Percentiles rank a stretch among this genome's conserved stretches.
These are phyloP conservation scores for Chroicocephalus ridibundus DNA, from an alignment of 2,113 vertebrate genomes.

Conservation along the genomic window DNA sequence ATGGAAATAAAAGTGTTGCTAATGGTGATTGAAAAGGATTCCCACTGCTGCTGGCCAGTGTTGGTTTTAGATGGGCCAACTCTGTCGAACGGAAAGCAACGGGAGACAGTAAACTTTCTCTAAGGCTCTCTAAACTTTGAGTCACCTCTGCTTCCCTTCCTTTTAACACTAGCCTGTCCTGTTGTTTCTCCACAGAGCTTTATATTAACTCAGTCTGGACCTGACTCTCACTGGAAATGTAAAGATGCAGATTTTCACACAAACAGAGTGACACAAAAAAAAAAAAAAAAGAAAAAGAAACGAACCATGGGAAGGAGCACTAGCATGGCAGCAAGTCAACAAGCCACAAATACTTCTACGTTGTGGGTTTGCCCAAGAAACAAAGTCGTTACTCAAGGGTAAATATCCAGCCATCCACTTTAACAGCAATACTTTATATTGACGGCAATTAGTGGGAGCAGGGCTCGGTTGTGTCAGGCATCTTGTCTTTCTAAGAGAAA, in stretches of 20 bases:
- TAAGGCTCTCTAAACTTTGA: conserved; percentile 64
- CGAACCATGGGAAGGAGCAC: neutral
- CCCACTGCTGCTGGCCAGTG: conserved; percentile 72
- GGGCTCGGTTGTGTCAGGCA: neutral
- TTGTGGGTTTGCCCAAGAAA: neutral
- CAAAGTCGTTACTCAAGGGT: neutral
- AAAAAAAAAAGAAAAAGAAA: neutral
- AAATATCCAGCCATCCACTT: neutral
- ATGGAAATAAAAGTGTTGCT: conserved; percentile 76
- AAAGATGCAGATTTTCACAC: neutral
- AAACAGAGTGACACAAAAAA: neutral
- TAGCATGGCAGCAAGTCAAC: neutral
- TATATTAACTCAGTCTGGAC: conserved; percentile 18
- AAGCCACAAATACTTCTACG: neutral
- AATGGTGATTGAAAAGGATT: conserved; percentile 80
- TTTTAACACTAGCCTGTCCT: conserved; percentile 12
- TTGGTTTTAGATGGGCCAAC: conserved; percentile 68
- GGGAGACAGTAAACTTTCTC: conserved; percentile 77
- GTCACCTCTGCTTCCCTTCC: conserved; percentile 64
- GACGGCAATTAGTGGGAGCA: neutral
- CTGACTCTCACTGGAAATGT: neutral
- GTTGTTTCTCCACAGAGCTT: neutral
- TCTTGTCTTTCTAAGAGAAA: neutral
- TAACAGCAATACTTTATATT: neutral
- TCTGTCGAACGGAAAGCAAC: conserved; percentile 64